Evolutionary conservation across 1,140 invertebrate species (phyloP).

Genomic region (Drosophila watanabei): DNA sequence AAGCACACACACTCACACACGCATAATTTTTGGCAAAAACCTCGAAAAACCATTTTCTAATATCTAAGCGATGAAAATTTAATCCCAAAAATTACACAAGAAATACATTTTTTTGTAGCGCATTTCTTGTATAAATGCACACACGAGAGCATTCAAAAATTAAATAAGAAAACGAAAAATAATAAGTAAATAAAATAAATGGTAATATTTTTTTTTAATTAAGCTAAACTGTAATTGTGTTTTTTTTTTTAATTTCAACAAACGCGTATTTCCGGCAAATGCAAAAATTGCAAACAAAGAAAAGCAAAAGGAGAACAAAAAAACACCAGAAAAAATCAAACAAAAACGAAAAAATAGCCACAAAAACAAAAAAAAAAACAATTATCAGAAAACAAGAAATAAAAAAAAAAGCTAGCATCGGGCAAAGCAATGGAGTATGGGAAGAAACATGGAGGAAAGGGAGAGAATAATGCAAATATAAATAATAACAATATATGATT

Average conservation of each 20-base stretch:
- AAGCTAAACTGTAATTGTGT: conserved; percentile 37
- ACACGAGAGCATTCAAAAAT: conserved; percentile 33
- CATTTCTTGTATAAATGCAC: conserved; percentile 56
- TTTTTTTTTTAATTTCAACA: conserved; percentile 25
- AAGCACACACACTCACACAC: conserved; percentile 42
- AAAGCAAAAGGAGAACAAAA: not conserved
- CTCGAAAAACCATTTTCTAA: conserved; percentile 45
- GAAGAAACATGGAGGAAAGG: conserved; percentile 1
- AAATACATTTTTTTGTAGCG: conserved; percentile 47
- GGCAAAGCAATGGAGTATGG: conserved; percentile 6
- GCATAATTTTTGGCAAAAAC: conserved; percentile 38
- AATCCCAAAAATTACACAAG: conserved; percentile 14
- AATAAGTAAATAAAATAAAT: conserved; percentile 24
- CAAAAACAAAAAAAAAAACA: conserved; percentile 21
- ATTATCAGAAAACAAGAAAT: conserved; percentile 27
- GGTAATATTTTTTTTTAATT: conserved; percentile 51
- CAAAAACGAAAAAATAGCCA: conserved; percentile 10
- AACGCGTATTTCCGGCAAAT: conserved; percentile 8
- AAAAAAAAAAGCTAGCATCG: conserved; percentile 1
- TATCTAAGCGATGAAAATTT: conserved; percentile 29
- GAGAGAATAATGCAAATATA: conserved; percentile 60
- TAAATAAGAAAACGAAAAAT: conserved; percentile 6
- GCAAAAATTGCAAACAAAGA: conserved; percentile 6
- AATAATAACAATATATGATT: conserved; percentile 72
- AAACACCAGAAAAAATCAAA: conserved; percentile 25